Evolutionary conservation across 2,113 vertebrate species (phyloP).

Genomic region (Aegithalos caudatus): DNA sequence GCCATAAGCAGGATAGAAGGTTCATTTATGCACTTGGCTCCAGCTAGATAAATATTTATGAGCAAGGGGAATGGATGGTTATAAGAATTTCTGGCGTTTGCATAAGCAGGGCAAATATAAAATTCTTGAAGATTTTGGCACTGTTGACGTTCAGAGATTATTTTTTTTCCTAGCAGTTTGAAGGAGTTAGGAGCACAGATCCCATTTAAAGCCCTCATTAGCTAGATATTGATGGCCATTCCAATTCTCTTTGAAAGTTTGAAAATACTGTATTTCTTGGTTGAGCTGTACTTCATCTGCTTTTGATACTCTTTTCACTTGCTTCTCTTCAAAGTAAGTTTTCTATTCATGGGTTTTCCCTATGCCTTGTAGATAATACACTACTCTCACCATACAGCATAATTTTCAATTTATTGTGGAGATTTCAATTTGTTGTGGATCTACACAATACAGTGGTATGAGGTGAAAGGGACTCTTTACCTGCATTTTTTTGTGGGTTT

Average conservation of each 20-base stretch:
- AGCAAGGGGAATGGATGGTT: slow-evolving; percentile 31
- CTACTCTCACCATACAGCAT: neutral
- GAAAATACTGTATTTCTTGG: neutral
- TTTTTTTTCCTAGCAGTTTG: neutral
- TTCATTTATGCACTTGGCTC: slow-evolving; percentile 54
- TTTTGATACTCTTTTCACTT: neutral
- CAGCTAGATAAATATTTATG: slow-evolving; percentile 67
- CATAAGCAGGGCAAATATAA: neutral
- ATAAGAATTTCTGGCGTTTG: neutral
- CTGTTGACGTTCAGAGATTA: neutral
- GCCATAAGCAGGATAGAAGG: slow-evolving; percentile 38
- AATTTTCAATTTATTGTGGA: neutral
- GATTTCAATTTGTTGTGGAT: neutral
- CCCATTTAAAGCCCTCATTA: neutral
- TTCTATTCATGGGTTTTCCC: neutral
- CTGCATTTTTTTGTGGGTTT: neutral
- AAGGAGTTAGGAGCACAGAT: neutral
- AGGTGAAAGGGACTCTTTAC: neutral
- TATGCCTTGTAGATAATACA: neutral
- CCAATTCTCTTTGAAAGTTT: neutral
- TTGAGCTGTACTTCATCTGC: neutral
- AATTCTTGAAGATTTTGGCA: slow-evolving; percentile 7
- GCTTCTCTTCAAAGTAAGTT: neutral
- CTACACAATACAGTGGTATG: neutral
- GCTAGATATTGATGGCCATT: neutral